These are phyloP conservation scores for Neolamprologus tretocephalus DNA, from an alignment of 2,113 vertebrate genomes.

Conservation along the genomic window DNA sequence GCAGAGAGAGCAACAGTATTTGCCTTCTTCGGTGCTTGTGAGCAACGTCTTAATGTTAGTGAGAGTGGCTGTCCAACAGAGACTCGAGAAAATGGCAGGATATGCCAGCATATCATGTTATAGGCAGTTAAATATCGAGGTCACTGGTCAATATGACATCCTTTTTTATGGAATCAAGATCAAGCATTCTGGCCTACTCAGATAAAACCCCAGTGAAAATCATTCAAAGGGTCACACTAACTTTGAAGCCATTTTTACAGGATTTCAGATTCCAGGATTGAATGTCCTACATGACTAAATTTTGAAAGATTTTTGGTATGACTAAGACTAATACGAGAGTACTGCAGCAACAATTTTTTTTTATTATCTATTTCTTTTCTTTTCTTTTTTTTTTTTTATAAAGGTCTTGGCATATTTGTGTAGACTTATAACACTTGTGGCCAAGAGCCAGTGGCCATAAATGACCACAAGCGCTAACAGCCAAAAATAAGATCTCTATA, in stretches of 20 bases:
- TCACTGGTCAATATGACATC: slow-evolving; percentile 27
- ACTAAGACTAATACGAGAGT: slow-evolving; percentile 28
- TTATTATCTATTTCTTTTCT: not conserved
- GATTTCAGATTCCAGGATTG: not conserved
- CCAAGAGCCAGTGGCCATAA: not conserved
- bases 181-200: not conserved
- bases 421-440: not conserved
- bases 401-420: not conserved
- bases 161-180: not conserved
- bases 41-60: slow-evolving; percentile 13
- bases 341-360: not conserved
- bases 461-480: not conserved
- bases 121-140: slow-evolving; percentile 55
- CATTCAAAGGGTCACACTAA: not conserved
- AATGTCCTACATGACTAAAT: not conserved
- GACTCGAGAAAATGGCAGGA: slow-evolving; percentile 28
- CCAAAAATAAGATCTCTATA: slow-evolving; percentile 16
- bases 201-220: not conserved
- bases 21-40: not conserved
- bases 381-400: not conserved
- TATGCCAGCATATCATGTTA: slow-evolving; percentile 28
- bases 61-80: not conserved
- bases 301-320: not conserved
- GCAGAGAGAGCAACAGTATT: slow-evolving; percentile 9
- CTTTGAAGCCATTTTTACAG: not conserved